phyloP scores from a whole-genome alignment of 2,888 invertebrate species.

The Athalia rosae region DNA sequence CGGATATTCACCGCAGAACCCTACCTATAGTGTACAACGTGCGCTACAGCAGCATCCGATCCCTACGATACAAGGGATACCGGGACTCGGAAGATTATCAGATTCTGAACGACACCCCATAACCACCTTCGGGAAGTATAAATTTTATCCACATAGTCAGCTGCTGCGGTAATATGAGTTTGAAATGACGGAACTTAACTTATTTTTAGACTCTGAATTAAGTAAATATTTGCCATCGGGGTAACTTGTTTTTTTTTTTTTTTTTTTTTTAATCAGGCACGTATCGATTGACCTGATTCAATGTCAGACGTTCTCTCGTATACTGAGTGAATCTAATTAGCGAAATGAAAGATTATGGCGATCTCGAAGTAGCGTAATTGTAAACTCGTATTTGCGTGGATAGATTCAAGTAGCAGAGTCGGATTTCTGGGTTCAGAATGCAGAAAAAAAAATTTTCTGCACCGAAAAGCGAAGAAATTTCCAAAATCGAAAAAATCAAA shows the following conservation, averaged over 20 bases:
- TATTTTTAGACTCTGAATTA: neutral
- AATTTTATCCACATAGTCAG: neutral
- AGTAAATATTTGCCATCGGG: no score
- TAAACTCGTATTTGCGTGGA: no score
- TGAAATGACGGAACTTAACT: neutral
- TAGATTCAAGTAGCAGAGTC: no score
- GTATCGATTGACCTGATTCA: slow-evolving; percentile 26
- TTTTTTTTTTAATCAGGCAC: slow-evolving; percentile 7
- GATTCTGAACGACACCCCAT: no score
- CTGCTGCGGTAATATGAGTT: neutral
- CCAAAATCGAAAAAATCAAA: no score
- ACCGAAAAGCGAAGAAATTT: no score
- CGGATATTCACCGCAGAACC: slow-evolving; percentile 16
- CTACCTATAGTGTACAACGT: neutral
- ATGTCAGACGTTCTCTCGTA: slow-evolving; percentile 19
- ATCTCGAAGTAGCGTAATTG: no score
- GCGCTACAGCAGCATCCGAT: slow-evolving; percentile 21
- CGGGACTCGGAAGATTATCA: neutral
- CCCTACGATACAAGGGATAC: slow-evolving; percentile 16
- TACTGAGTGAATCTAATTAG: slow-evolving; percentile 16
- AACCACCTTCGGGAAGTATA: neutral
- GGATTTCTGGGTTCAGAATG: no score
- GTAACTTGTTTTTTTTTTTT: neutral
- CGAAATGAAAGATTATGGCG: slow-evolving; percentile 8
- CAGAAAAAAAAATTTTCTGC: no score